Evolutionary conservation across 2,113 vertebrate species (phyloP).

Genomic region (Malurus cyaneus): DNA sequence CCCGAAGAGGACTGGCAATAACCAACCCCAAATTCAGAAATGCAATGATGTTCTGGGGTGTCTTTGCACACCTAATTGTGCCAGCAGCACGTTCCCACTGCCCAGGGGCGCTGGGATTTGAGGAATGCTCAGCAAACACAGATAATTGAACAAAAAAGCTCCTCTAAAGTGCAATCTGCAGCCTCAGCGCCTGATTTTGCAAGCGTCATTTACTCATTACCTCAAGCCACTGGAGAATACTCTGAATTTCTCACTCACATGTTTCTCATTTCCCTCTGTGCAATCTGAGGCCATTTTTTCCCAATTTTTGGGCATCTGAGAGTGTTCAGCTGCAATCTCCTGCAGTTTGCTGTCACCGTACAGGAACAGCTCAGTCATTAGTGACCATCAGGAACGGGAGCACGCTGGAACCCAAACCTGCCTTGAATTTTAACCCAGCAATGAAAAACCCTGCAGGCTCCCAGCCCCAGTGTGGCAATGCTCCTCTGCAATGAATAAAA

Average conservation of each 20-base stretch:
- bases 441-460: neutral
- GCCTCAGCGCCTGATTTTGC: slow-evolving; percentile 49
- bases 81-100: slow-evolving; percentile 7
- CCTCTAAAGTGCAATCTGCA: slow-evolving; percentile 41
- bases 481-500: slow-evolving; percentile 39
- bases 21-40: neutral
- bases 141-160: neutral
- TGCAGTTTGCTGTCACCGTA: neutral
- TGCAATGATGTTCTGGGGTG: neutral
- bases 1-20: neutral
- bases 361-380: slow-evolving; percentile 4
- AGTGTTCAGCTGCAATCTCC: slow-evolving; percentile 8
- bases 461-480: slow-evolving; percentile 22
- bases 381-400: slow-evolving; percentile 30
- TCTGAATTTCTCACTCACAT: slow-evolving; percentile 31
- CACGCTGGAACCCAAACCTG: neutral
- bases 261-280: neutral
- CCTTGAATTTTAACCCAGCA: slow-evolving; percentile 26
- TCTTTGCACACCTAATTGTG: neutral
- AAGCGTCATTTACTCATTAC: slow-evolving; percentile 63
- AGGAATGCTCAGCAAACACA: slow-evolving; percentile 38
- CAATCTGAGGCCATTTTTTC: neutral
- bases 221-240: slow-evolving; percentile 33
- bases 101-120: neutral
- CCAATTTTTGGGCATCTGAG: neutral